Conservation (phyloP, 53 echinoderm and acorn worm genomes). For the Paelopatides confundens region DNA sequence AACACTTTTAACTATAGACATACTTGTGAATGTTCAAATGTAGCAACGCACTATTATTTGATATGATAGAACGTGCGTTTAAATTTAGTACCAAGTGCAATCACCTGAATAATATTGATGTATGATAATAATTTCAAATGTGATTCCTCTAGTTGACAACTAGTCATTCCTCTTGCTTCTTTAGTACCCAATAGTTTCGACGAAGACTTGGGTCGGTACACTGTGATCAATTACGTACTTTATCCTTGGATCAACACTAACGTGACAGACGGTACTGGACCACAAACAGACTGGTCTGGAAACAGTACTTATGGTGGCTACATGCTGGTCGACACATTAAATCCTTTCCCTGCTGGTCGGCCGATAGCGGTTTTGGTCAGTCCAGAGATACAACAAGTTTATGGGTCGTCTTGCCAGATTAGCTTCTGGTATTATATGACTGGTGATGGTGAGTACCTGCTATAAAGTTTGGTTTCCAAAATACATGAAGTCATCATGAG, state of each 20-base stretch:
- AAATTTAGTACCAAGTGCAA: too few species aligned
- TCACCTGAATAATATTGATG: too few species aligned
- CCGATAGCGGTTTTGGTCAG: constrained; percentile 19
- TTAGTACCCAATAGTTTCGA: constrained; percentile 44
- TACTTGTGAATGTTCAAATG: too few species aligned
- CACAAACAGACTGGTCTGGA: constrained; percentile 39
- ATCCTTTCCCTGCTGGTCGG: constrained; percentile 24
- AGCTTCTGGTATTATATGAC: constrained; percentile 54
- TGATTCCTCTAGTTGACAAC: too few species aligned
- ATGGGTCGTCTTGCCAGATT: constrained; percentile 41
- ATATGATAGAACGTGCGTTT: too few species aligned
- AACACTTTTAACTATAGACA: too few species aligned
- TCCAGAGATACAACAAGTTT: constrained; percentile 43
- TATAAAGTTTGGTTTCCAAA: too few species aligned
- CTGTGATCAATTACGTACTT: background rate
- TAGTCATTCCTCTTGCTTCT: background rate
- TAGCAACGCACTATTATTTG: too few species aligned
- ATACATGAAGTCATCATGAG: too few species aligned
- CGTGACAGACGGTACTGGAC: constrained; percentile 5
- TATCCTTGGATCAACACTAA: constrained; percentile 18
- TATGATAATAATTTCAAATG: too few species aligned
- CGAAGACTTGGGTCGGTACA: constrained; percentile 20
- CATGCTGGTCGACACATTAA: constrained; percentile 64
- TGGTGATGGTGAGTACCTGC: constrained; percentile 46
- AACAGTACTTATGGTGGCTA: constrained; percentile 55